These are phyloP conservation scores for Musca domestica DNA, from an alignment of 1,140 invertebrate species.

Conservation along the genomic window DNA sequence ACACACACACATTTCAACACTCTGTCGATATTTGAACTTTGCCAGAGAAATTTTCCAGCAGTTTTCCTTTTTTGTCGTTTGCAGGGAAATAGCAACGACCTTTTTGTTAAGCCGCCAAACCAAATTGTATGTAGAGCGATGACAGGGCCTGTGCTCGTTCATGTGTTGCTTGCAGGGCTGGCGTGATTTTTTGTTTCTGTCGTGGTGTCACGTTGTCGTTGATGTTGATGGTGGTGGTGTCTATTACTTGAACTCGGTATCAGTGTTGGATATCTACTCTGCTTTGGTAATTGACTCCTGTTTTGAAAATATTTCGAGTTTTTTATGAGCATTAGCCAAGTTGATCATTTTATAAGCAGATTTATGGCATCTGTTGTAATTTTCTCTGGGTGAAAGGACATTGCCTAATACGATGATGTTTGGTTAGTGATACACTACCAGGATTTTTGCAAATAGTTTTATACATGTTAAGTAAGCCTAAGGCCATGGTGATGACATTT, in stretches of 20 bases:
- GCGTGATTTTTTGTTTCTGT: not conserved
- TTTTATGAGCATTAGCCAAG: constrained; percentile 16
- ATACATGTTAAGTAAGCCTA: too few species aligned
- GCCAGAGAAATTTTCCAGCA: too few species aligned
- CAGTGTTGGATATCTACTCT: not conserved
- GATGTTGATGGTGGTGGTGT: not conserved
- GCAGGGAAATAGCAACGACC: too few species aligned
- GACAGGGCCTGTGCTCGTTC: too few species aligned
- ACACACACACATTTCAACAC: constrained; percentile 1
- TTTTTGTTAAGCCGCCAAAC: too few species aligned
- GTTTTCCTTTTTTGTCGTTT: too few species aligned
- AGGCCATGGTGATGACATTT: too few species aligned
- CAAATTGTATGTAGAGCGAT: too few species aligned
- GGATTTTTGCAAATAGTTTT: too few species aligned
- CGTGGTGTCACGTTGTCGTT: not conserved
- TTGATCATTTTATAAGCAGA: constrained; percentile 18
- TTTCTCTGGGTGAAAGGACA: too few species aligned
- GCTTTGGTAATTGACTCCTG: constrained; percentile 10
- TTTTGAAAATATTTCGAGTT: constrained; percentile 4
- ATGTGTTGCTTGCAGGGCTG: not conserved
- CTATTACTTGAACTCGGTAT: not conserved
- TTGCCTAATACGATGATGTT: too few species aligned
- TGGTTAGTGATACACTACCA: too few species aligned
- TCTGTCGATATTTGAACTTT: not conserved
- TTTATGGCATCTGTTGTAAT: constrained; percentile 1